phyloP scores from a whole-genome alignment of 2,113 vertebrate species.

The Danio rerio region DNA sequence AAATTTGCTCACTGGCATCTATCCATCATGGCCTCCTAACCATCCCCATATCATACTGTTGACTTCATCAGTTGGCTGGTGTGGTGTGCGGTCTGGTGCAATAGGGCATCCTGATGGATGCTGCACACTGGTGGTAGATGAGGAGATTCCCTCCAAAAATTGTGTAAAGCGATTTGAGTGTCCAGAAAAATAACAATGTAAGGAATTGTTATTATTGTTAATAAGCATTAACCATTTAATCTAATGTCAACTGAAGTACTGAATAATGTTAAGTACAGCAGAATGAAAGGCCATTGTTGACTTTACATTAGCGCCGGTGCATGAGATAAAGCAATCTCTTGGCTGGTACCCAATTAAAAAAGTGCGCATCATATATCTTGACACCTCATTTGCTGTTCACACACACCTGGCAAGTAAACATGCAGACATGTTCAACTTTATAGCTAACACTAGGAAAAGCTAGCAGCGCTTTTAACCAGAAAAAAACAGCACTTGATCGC shows the following conservation, averaged over 20 bases:
- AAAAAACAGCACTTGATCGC: conserved; percentile 50
- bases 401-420: conserved; percentile 57
- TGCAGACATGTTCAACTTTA: conserved; percentile 50
- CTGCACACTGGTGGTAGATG: too few relatives aligned
- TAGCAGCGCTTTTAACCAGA: conserved; percentile 54
- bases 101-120: too few relatives aligned
- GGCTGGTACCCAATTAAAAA: conserved; percentile 37
- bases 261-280: conserved; percentile 26
- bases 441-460: conserved; percentile 53
- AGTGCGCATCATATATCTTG: conserved; percentile 56
- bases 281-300: conserved; percentile 49
- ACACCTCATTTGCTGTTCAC: conserved; percentile 63
- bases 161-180: too few relatives aligned
- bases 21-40: too few relatives aligned
- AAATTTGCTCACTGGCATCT: too few relatives aligned
- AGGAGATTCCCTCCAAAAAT: too few relatives aligned
- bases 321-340: conserved; percentile 45
- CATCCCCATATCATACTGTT: too few relatives aligned
- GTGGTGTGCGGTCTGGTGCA: too few relatives aligned
- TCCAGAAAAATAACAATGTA: too few relatives aligned
- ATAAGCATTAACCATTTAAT: background rate
- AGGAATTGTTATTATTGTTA: too few relatives aligned
- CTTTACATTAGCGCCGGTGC: conserved; percentile 46
- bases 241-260: background rate
- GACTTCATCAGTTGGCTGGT: too few relatives aligned